Evolutionary conservation across 2,113 vertebrate genomes (phyloP).

Genomic region (Nycticebus coucang): DNA sequence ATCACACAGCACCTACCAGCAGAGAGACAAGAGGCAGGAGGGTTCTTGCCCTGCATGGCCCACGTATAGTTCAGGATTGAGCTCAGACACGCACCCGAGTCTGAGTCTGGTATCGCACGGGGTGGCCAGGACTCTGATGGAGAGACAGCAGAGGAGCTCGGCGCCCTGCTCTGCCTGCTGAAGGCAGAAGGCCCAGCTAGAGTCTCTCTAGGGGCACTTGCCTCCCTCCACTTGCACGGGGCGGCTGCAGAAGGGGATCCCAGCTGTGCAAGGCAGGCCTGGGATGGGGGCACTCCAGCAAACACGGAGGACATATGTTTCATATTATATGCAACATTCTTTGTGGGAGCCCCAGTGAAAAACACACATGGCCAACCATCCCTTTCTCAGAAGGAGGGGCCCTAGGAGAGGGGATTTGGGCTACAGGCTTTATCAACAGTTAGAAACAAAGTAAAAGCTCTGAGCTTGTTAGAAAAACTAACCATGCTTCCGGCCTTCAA

Average conservation of each 20-base stretch:
- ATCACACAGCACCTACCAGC: no score
- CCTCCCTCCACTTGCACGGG: no score
- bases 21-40: neutral
- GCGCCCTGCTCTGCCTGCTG: neutral
- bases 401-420: neutral
- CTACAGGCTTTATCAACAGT: conserved; percentile 52
- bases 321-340: conserved; percentile 49
- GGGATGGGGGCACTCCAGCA: neutral
- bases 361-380: neutral
- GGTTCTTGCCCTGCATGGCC: neutral
- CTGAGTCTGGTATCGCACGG: neutral
- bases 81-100: neutral
- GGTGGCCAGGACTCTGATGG: neutral
- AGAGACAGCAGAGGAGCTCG: neutral
- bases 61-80: neutral
- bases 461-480: conserved; percentile 38
- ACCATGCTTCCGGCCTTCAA: neutral
- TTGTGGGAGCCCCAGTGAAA: conserved; percentile 53
- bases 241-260: neutral
- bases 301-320: conserved; percentile 57
- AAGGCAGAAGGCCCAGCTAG: neutral
- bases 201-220: neutral
- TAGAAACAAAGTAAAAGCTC: conserved; percentile 44
- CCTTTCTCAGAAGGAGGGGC: conserved; percentile 23
- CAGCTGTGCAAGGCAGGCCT: neutral